A percentile compares a stretch with the other conserved stretches of the same genome.
These are phyloP conservation scores for Uromys caudimaculatus DNA, from an alignment of 2,797 vertebrate species.

Conservation along the genomic window DNA sequence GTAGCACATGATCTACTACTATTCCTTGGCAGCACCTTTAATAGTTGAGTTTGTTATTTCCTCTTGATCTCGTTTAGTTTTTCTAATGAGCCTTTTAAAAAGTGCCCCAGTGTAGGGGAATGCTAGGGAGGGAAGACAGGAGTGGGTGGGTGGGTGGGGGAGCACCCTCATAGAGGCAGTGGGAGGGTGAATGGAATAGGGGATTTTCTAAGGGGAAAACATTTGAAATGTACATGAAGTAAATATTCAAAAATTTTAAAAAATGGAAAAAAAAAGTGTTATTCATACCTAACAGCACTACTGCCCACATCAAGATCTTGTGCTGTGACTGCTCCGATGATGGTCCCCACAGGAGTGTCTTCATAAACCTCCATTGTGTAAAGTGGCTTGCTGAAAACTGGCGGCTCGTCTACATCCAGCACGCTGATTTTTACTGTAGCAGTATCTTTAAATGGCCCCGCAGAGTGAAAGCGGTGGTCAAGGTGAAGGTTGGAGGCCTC, in stretches of 20 bases:
- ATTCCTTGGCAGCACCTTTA: neutral
- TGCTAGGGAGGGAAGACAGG: too few relatives aligned
- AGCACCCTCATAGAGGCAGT: too few relatives aligned
- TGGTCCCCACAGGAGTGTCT: constrained; percentile 95
- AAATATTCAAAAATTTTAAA: too few relatives aligned
- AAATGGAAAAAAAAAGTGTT: neutral
- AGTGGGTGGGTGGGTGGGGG: too few relatives aligned
- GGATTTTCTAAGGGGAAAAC: too few relatives aligned
- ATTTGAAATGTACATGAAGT: too few relatives aligned
- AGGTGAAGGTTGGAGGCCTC: constrained; percentile 96
- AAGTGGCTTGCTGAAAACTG: constrained; percentile 94
- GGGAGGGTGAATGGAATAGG: too few relatives aligned
- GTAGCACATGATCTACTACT: accelerated
- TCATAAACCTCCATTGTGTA: constrained; percentile 99
- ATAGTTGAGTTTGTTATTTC: neutral
- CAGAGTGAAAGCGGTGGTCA: constrained; percentile 95
- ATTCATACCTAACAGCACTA: constrained; percentile 94
- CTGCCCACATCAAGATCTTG: constrained; percentile 96
- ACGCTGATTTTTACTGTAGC: constrained; percentile 98
- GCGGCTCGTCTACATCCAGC: constrained; percentile 97
- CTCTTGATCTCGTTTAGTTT: neutral
- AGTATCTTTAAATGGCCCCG: constrained; percentile 97
- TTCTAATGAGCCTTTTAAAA: accelerated
- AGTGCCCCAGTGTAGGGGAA: too few relatives aligned
- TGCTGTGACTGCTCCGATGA: constrained; percentile 98